Evolutionary conservation across 2,797 vertebrate species (phyloP).

Genomic region (Sebastes steindachneri): DNA sequence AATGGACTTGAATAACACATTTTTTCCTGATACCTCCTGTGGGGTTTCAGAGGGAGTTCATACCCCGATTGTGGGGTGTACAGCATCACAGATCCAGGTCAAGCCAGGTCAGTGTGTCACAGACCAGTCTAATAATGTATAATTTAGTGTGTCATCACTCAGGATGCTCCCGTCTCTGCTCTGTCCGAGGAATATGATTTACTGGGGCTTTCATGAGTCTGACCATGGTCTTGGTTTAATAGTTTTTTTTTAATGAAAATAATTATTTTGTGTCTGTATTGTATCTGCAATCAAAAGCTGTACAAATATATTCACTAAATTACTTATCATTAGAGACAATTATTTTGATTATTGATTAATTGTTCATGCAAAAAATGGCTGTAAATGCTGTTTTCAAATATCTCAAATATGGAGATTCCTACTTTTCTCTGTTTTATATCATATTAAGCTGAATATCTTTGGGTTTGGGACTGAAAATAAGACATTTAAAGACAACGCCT

Average conservation of each 20-base stretch:
- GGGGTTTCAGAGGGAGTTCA: background rate
- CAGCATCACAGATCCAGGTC: background rate
- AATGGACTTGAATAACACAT: background rate
- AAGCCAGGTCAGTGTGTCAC: constrained; percentile 8
- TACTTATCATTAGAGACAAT: background rate
- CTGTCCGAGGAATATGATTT: background rate
- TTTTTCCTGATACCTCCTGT: background rate
- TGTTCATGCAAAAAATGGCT: background rate
- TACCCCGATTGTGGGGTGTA: background rate
- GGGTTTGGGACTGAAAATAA: too few relatives aligned
- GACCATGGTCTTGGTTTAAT: background rate
- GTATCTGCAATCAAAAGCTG: background rate
- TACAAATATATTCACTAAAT: background rate
- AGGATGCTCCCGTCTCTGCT: background rate
- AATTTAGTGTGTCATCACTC: constrained; percentile 3
- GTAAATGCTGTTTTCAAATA: too few relatives aligned
- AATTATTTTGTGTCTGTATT: background rate
- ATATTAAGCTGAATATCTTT: too few relatives aligned
- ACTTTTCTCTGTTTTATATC: too few relatives aligned
- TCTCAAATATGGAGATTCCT: too few relatives aligned
- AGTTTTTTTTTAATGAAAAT: background rate
- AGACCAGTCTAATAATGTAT: background rate
- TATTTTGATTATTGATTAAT: background rate
- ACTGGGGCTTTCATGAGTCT: background rate
- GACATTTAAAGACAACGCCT: background rate